Evolutionary conservation across 2,797 vertebrate species (phyloP).

Genomic region (Hapalemur alaotrensis): DNA sequence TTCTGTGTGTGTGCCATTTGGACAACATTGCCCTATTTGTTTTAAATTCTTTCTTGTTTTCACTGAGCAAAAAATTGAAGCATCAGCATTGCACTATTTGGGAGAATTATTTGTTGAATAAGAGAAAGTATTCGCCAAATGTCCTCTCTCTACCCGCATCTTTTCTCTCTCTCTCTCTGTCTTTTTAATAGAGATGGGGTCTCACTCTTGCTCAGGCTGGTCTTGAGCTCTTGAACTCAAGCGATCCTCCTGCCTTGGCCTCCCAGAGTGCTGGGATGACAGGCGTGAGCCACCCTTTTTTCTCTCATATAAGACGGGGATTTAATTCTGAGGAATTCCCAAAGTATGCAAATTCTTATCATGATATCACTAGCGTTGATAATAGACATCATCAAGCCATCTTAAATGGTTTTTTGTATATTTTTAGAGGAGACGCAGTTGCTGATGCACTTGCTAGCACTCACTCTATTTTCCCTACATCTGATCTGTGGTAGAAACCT

Average conservation of each 20-base stretch:
- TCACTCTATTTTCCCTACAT: conserved; percentile 20
- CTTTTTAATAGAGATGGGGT: no score
- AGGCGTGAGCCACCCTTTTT: neutral
- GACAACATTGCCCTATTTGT: neutral
- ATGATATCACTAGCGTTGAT: conserved; percentile 69
- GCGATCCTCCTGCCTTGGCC: no score
- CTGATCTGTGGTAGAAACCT: neutral
- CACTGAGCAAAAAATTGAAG: neutral
- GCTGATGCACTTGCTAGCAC: conserved; percentile 41
- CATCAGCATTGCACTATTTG: neutral
- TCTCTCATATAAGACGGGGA: neutral
- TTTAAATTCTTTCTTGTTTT: conserved; percentile 18
- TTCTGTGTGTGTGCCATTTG: neutral
- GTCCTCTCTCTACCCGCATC: neutral
- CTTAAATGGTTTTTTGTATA: conserved; percentile 67
- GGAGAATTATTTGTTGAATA: conserved; percentile 24
- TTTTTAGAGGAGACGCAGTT: conserved; percentile 23
- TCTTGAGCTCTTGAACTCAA: no score
- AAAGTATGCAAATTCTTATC: conserved; percentile 36
- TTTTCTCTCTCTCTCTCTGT: neutral
- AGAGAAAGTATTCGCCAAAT: neutral
- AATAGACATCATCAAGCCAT: conserved; percentile 43
- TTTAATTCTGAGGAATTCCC: conserved; percentile 65
- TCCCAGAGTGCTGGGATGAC: no score
- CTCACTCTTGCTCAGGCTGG: no score